Base-by-base conservation (phyloP, 2,113 vertebrate genomes). In the Taurulus bubalis region DNA sequence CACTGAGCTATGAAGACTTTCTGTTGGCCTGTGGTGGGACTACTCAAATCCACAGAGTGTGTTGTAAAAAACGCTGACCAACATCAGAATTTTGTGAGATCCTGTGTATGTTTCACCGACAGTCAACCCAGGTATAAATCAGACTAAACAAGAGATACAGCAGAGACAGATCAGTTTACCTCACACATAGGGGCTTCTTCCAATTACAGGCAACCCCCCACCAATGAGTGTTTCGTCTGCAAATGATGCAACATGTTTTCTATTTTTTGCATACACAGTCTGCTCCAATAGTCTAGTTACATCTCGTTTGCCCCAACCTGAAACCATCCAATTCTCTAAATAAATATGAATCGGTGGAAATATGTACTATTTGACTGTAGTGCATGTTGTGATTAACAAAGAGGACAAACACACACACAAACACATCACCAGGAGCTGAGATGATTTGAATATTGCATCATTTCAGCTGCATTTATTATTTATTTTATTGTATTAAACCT, bases 191-290 rank as follows among this genome's bases (percentile, higher is more conserved):
- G 15, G 32, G 40, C 65, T 28, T 47, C 56, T 69, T 77, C 71
- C 24, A 42, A 79, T 49, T 10, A 28, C 36, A 51, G 34, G 59
- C 26, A 62, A 20, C 53, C n/a, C 51, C 6, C 49, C 49, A 3
- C 60, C n/a, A 1, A 26, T 42, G 40, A 84, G 32, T 20, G 49
- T 16, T 59, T 78, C 74, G 56, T 45, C 34, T 68, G 55, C 20
- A 79, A 77, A 71, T 80, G 65, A 86, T 87, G 75, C 66, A 87
- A 84, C 73, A 75, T 30, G 75, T 87, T 80, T 75, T 45, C 26
- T 28, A 47, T 63, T 79, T 32, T n/a, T 59, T 69, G 24, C 20
- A 51, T 3, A 18, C 9, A 65, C 47, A 47, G 30, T 32, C 53
- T 51, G 36, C 38, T 42, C 16, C n/a, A n/a, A 6, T 12, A 45